Evolutionary conservation across 2,888 invertebrate genomes (phyloP).

Genomic region (Drosophila neoperkinsi): DNA sequence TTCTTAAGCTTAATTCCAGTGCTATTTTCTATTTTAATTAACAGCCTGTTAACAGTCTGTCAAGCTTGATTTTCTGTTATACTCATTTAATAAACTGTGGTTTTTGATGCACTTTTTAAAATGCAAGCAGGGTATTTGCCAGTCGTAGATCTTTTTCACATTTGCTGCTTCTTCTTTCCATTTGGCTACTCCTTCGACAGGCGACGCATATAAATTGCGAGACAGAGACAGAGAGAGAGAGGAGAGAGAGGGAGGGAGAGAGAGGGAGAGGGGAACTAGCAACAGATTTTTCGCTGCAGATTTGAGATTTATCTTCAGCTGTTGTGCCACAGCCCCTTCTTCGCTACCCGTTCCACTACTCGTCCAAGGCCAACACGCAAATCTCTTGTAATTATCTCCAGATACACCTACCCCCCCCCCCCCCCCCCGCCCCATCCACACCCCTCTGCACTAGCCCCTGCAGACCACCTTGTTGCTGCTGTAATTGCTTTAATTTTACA

Average conservation of each 20-base stretch:
- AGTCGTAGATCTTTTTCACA: neutral
- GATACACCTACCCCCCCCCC: neutral
- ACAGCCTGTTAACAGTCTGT: neutral
- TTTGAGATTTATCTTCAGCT: constrained; percentile 20
- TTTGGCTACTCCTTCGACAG: constrained; percentile 27
- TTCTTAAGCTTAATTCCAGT: neutral
- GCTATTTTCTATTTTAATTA: neutral
- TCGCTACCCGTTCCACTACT: neutral
- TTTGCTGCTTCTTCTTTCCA: neutral
- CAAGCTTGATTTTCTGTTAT: neutral
- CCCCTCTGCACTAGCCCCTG: neutral
- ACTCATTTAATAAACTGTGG: neutral
- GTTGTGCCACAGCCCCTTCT: constrained; percentile 25
- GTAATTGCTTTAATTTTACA: constrained; percentile 67
- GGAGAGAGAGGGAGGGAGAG: neutral
- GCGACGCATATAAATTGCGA: constrained; percentile 37
- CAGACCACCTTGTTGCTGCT: constrained; percentile 18
- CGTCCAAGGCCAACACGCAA: constrained; percentile 41
- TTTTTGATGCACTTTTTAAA: neutral
- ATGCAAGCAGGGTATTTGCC: neutral
- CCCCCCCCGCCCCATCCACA: neutral
- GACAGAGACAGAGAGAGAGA: neutral
- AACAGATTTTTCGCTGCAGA: constrained; percentile 3
- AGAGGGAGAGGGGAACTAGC: too few species aligned
- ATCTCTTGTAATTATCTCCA: constrained; percentile 57